Percentiles rank a stretch among this genome's conserved stretches.
Conservation (phyloP, 2,888 invertebrate species). For the Coelinius sp. region DNA sequence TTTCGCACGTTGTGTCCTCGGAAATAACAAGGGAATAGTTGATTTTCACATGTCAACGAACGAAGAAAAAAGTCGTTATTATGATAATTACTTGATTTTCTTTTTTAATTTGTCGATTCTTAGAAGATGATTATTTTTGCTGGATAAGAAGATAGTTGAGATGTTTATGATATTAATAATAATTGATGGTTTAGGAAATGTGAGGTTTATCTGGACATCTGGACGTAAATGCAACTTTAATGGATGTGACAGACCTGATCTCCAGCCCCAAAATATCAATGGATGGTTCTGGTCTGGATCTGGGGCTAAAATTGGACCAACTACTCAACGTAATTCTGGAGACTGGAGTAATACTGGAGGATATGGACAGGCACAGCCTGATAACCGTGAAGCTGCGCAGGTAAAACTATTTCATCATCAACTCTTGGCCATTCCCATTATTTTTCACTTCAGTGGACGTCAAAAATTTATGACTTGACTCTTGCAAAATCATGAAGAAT, state of each 20-base stretch:
- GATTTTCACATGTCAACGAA: not conserved
- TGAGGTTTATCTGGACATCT: slow-evolving; percentile 89
- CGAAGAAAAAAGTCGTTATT: slow-evolving; percentile 4
- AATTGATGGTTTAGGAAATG: slow-evolving; percentile 65
- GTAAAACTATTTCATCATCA: no score
- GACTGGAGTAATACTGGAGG: slow-evolving; percentile 93
- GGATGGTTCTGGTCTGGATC: slow-evolving; percentile 97
- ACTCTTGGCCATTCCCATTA: not conserved
- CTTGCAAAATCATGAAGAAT: not conserved
- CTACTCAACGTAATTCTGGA: slow-evolving; percentile 89
- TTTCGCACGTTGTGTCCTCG: slow-evolving; percentile 41
- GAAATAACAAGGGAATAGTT: slow-evolving; percentile 38
- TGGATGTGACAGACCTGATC: slow-evolving; percentile 88
- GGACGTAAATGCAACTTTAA: slow-evolving; percentile 94
- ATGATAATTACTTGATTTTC: slow-evolving; percentile 29
- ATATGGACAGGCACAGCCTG: slow-evolving; percentile 89
- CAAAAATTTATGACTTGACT: not conserved
- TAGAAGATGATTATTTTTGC: slow-evolving; percentile 13
- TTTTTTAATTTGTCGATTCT: slow-evolving; percentile 3
- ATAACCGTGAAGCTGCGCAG: slow-evolving; percentile 92
- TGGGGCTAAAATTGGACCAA: slow-evolving; percentile 91
- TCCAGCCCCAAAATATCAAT: slow-evolving; percentile 85
- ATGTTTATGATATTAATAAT: not conserved
- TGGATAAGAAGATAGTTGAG: not conserved
- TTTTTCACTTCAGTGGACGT: not conserved